phyloP scores from a whole-genome alignment of 2,888 invertebrate species.

The Ferrisia virgata region DNA sequence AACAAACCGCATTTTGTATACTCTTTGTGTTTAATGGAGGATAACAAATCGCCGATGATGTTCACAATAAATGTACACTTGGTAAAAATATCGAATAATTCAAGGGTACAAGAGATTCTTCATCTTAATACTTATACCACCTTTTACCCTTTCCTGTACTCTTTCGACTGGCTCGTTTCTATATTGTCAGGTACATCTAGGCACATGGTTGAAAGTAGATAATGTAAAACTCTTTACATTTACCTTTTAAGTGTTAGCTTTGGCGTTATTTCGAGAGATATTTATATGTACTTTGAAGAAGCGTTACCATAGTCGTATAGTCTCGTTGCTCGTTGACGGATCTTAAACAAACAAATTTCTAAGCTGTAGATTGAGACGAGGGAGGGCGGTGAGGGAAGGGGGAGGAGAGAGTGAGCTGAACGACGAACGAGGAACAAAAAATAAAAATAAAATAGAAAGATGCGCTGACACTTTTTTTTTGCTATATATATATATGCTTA shows the following conservation, averaged over 20 bases:
- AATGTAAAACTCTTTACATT: neutral
- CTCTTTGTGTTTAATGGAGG: neutral
- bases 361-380: neutral
- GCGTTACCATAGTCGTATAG: no score
- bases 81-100: neutral
- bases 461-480: neutral
- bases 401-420: no score
- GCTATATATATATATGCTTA: no score
- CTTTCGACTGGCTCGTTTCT: neutral
- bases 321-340: neutral
- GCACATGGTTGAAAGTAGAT: neutral
- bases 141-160: neutral
- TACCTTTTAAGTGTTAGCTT: neutral
- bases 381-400: no score
- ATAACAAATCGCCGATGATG: neutral
- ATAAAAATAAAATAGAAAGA: neutral
- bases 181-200: no score
- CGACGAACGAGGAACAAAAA: no score
- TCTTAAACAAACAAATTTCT: neutral
- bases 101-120: neutral
- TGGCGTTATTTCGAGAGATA: neutral
- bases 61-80: neutral
- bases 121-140: neutral
- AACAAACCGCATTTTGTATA: no score
- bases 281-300: slow-evolving; percentile 16